Conservation (phyloP, 1,140 invertebrate species). For the Tetramorium simillimum region DNA sequence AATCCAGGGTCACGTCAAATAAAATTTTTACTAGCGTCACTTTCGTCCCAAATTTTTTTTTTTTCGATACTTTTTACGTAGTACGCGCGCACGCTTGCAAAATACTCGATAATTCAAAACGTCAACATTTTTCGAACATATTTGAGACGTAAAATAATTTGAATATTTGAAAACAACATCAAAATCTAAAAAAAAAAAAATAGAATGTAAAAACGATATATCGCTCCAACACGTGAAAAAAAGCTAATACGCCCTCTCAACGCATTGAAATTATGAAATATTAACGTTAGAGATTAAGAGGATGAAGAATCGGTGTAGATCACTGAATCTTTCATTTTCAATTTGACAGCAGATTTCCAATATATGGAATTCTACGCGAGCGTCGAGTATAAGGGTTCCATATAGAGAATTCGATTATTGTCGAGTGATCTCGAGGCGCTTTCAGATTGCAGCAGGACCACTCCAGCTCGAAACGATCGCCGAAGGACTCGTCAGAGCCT, state of each 20-base stretch:
- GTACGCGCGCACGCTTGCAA: neutral
- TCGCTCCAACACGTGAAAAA: neutral
- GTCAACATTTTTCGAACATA: conserved; percentile 9
- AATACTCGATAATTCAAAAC: conserved; percentile 20
- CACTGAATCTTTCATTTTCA: neutral
- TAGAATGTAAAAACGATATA: neutral
- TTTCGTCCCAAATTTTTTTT: neutral
- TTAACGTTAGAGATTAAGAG: neutral
- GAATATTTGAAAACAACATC: conserved; percentile 12
- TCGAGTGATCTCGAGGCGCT: conserved; percentile 71
- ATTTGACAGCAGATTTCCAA: conserved; percentile 4
- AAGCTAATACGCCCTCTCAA: neutral
- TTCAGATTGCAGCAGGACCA: conserved; percentile 62
- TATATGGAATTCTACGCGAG: neutral
- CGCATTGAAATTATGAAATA: neutral
- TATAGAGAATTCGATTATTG: conserved; percentile 78
- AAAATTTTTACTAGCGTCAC: neutral
- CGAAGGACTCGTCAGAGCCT: conserved; percentile 39
- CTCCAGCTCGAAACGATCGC: conserved; percentile 49
- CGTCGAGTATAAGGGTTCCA: neutral
- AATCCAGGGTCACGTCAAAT: neutral
- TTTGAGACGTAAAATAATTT: conserved; percentile 37
- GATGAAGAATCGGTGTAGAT: conserved; percentile 1
- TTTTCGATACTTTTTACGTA: conserved; percentile 29
- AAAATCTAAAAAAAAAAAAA: conserved; percentile 20